Evolutionary conservation across 2,113 vertebrate species (phyloP).

Genomic region (Triplophysa tibetana): DNA sequence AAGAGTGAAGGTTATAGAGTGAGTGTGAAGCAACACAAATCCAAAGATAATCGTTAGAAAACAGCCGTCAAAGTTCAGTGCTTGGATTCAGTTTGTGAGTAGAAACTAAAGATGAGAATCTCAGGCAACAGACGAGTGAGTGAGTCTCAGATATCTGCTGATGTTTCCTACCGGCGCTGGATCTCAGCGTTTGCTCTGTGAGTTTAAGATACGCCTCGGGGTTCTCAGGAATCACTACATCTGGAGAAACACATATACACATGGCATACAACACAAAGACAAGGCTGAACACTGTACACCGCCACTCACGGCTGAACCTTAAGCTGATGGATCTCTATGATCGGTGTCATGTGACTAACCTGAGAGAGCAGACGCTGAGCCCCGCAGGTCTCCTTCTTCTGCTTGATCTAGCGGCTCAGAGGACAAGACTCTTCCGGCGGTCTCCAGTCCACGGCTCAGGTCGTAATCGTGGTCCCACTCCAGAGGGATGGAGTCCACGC

Average conservation of each 20-base stretch:
- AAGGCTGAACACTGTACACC: background rate
- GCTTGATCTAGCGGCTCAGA: conserved; percentile 79
- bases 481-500: conserved; percentile 95
- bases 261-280: conserved; percentile 61
- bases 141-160: conserved; percentile 52
- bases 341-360: conserved; percentile 66
- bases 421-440: conserved; percentile 74
- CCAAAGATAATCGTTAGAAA: conserved; percentile 64
- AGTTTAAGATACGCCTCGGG: conserved; percentile 93
- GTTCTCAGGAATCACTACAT: conserved; percentile 93
- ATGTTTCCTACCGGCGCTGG: conserved; percentile 85
- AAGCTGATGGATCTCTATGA: no score
- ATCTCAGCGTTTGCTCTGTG: conserved; percentile 91
- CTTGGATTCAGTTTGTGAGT: conserved; percentile 54
- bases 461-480: conserved; percentile 99
- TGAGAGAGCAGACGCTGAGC: conserved; percentile 76
- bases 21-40: conserved; percentile 60
- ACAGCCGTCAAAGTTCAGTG: conserved; percentile 49
- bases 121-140: conserved; percentile 55
- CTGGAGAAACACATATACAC: conserved; percentile 85
- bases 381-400: conserved; percentile 79
- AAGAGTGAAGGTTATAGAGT: conserved; percentile 41
- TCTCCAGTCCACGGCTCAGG: conserved; percentile 92
- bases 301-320: background rate
- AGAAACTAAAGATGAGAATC: conserved; percentile 59